Base-by-base conservation (phyloP, 1,140 invertebrate genomes). In the Ips typographus region DNA sequence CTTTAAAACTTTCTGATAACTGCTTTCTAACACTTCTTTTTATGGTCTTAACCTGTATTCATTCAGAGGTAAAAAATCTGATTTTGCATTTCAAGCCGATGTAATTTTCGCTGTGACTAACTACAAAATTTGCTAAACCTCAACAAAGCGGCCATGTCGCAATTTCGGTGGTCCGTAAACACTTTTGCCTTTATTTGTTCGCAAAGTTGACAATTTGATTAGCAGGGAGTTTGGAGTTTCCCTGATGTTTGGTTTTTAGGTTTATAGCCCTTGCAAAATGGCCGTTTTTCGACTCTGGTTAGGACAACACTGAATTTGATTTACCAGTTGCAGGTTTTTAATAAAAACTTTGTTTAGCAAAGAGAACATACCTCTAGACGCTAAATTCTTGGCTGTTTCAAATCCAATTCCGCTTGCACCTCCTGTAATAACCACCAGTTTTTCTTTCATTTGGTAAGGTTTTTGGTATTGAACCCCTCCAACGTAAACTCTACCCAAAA, bases 361-460 rank as follows among this genome's bases (percentile, higher is more conserved):
- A 37, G 52, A 62, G n/a, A 39, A 51, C 47, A 57, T 77, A 79
- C 81, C 81, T 78, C 80, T 77, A 71, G 67, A 72, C 8, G 79
- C 81, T 42, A 89, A 78, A 75, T 84, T 81, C 70, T 83, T 81
- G 5, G 82, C 84, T 41, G 83, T 83, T 78, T 85, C 80, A 69
- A 82, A 82, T 42, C 86, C 87, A 64, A 88, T 86, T 40, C 86
- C 86, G 58, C 82, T 78, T 2, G 83, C 82, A 39, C 84, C 85
- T 63, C 87, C 87, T n/a, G 87, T 89, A n/a, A 89, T 83, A 41
- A 89, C 77, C 2, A 85, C 85, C 67, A 83, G 79, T 79, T 85
- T 84, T 47, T 83, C 84, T 70, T 83, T 79, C 41, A 85, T 81
- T 66, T 76, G 67, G 41, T 77, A 72, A 6, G 76, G 58, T 43